A percentile compares a stretch with the other conserved stretches of the same genome.
These are phyloP conservation scores for Scomber japonicus DNA, from an alignment of 2,113 vertebrate species.

Conservation along the genomic window DNA sequence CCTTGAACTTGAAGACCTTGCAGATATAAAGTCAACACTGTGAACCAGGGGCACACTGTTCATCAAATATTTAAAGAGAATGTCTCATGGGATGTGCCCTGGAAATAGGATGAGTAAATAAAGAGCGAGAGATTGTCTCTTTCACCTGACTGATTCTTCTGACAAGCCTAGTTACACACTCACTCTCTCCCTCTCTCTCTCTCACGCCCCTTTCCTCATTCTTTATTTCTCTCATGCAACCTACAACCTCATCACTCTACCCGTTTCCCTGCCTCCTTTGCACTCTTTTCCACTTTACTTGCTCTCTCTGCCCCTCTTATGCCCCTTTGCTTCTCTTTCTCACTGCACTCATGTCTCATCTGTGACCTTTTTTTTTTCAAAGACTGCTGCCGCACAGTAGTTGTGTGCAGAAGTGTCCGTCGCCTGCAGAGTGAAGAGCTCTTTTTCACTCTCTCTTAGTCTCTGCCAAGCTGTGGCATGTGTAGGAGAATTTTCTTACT, in stretches of 20 bases:
- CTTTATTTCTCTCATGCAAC: conserved; percentile 61
- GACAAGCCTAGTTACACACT: conserved; percentile 71
- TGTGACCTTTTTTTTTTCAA: not conserved
- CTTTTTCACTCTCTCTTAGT: conserved; percentile 18
- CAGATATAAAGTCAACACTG: conserved; percentile 65
- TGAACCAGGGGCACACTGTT: conserved; percentile 64
- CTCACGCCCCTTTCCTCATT: conserved; percentile 51
- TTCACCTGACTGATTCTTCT: conserved; percentile 78
- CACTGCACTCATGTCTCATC: conserved; percentile 41
- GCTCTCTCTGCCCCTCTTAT: conserved; percentile 44
- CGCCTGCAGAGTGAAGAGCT: conserved; percentile 48
- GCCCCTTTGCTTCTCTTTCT: conserved; percentile 40
- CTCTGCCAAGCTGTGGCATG: conserved; percentile 25
- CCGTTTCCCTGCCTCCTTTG: conserved; percentile 23
- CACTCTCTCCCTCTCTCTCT: conserved; percentile 38
- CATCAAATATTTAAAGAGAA: conserved; percentile 84
- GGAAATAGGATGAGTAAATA: conserved; percentile 82
- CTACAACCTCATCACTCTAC: conserved; percentile 24
- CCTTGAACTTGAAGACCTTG: conserved; percentile 62
- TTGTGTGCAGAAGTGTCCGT: conserved; percentile 55
- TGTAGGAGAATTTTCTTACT: conserved; percentile 57
- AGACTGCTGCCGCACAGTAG: conserved; percentile 19
- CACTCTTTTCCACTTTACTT: conserved; percentile 51
- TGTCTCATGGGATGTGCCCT: conserved; percentile 72
- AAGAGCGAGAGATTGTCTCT: conserved; percentile 81